Base-by-base conservation (phyloP, 2,888 invertebrate genomes). In the Eucriotettix oculatus region DNA sequence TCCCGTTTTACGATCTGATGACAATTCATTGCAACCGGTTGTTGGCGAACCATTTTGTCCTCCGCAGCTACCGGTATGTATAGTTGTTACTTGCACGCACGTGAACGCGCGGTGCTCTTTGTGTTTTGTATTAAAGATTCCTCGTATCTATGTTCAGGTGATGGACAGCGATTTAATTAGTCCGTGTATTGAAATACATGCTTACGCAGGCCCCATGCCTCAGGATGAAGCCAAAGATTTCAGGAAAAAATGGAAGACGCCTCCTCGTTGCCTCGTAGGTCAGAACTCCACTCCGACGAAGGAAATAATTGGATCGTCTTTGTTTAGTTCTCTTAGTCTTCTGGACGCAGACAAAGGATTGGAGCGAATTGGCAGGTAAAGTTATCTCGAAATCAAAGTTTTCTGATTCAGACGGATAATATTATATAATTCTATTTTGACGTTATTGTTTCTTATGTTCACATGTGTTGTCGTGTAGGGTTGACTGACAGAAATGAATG, bases 201-300 rank as follows among this genome's bases (percentile, higher is more conserved):
- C 94, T 0, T 86, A 86, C 74, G 95, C 94, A 10, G 96, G 96
- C 0, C 96, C 96, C 16, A 94, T 95, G 93, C 81, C 83, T 52
- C 83, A 84, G 63, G 76, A 78, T 14, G 80, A 82, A 59, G 92
- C 92, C 0, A 75, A 79, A 12, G 75, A 74, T 61, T 91, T 92
- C 73, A 79, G 85, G 10, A 83, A 82, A 61, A 80, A 84, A 58
- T 92, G 90, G 90, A 90, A 88, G 75, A 90, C 88, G 0, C 90
- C 91, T 10, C 88, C 90, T 0, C 78, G 87, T 40, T 48, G 5
- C 3, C n/a, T 48, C n/a, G n/a, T 48, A n/a, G 58, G 44, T 16
- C 57, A 44, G 10, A 41, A 52, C 10, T 44, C 52, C 10, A 57
- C 16, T 42, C 56, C 57, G 29, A 42, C 41, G 11, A 58, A 11